These are phyloP conservation scores for Conopomorpha cramerella DNA, from an alignment of 1,140 invertebrate species.

Conservation along the genomic window DNA sequence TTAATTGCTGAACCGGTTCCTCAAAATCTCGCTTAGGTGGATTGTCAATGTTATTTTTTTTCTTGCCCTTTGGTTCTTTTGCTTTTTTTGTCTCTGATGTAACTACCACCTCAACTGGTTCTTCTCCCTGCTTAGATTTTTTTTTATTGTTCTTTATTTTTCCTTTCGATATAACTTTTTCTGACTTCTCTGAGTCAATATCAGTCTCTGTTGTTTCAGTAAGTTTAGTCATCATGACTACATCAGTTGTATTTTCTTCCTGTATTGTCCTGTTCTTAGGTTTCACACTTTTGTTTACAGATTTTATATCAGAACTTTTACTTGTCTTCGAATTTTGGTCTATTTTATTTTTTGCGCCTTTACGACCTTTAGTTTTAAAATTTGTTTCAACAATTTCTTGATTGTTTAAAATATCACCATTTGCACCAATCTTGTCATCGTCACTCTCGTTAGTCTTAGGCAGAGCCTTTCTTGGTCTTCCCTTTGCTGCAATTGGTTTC, in stretches of 20 bases:
- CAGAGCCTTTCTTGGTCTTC: conserved; percentile 23
- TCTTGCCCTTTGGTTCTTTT: conserved; percentile 19
- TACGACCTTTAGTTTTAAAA: conserved; percentile 25
- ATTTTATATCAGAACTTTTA: conserved; percentile 7
- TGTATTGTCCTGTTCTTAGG: too few species aligned
- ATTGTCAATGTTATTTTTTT: too few species aligned
- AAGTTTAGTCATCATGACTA: too few species aligned
- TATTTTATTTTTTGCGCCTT: conserved; percentile 23
- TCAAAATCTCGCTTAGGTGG: too few species aligned
- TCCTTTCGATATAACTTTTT: neutral
- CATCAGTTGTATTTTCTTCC: too few species aligned
- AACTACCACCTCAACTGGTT: neutral
- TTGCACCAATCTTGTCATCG: conserved; percentile 15
- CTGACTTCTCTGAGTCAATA: too few species aligned
- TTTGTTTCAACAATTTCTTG: conserved; percentile 18
- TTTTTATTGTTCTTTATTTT: neutral
- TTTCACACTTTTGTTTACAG: neutral
- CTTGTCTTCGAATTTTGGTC: conserved; percentile 9
- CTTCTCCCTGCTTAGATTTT: neutral
- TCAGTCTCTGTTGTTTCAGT: too few species aligned
- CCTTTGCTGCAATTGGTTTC: conserved; percentile 21
- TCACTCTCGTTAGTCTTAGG: conserved; percentile 22
- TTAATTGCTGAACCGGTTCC: too few species aligned
- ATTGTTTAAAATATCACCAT: conserved; percentile 16
- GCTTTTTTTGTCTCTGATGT: conserved; percentile 12